Base-by-base conservation (phyloP, 2,113 vertebrate genomes). In the Osmerus eperlanus region DNA sequence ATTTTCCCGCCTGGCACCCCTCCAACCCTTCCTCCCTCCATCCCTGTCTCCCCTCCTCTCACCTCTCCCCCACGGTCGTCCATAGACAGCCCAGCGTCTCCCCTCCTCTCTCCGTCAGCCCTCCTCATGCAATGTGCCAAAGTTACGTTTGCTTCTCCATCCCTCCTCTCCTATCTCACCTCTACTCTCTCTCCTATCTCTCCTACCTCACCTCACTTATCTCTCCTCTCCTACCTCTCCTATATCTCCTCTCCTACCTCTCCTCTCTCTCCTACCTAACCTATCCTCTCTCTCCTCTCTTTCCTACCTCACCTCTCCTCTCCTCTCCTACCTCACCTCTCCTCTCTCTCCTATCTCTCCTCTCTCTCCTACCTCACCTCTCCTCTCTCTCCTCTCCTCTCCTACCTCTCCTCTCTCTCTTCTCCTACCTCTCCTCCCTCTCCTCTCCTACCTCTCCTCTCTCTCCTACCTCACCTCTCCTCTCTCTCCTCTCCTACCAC, bases 121-220 rank as follows among this genome's bases (percentile, higher is more conserved):
- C 76, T 80, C 83, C 80, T 88, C 83, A 85, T 81, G 85, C 81
- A 79, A 68, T 85, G 87, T 91, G 90, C 91, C 91, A 92, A 92
- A 92, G 89, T 92, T 89, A 75, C 65, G 85, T 88, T 88, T 75
- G 81, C 78, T 75, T 87, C 81, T 80, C 75, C 71, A 81, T 80
- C 83, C 83, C 70, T 28, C 41, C 75, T 67, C 68, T 74, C 19
- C 65, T 7, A 59, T 16, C 41, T 67, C 70, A 70, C 60, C 73
- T 63, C 68, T 56, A 63, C 52, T 64, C 2, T 4, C 3, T 70
- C 41, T 66, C 32, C 52, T 72, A 66, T 11, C 58, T 21, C 25
- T 28, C 25, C 25, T 28, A 6, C 16, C 16, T 18, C 53, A 3
- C 53, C 12, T 54, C 0, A 2, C 52, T 7, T 54, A 2, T 18